Conservation (phyloP, 1,140 invertebrate genomes). For the Bilobella aurantiaca region DNA sequence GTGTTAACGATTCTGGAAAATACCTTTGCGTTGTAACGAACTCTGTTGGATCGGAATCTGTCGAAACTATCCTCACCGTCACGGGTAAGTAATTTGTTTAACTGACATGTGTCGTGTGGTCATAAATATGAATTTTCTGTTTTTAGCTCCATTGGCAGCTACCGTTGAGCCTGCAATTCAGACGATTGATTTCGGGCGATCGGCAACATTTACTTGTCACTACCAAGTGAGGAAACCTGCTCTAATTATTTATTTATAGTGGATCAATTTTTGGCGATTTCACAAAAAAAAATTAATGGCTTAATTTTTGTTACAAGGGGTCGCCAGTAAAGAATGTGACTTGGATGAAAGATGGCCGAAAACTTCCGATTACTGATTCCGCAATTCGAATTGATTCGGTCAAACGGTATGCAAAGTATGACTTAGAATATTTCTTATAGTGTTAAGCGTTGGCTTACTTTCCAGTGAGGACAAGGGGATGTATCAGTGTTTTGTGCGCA, state of each 20-base stretch:
- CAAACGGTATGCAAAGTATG: constrained; percentile 48
- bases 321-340: constrained; percentile 77
- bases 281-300: background rate
- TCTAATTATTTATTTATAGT: background rate
- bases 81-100: constrained; percentile 49
- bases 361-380: constrained; percentile 57
- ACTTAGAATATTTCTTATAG: background rate
- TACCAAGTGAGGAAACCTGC: constrained; percentile 47
- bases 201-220: constrained; percentile 78
- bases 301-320: constrained; percentile 42
- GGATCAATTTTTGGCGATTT: background rate
- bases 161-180: constrained; percentile 79
- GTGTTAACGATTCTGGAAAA: constrained; percentile 83
- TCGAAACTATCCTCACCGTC: constrained; percentile 82
- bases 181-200: constrained; percentile 81
- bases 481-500: constrained; percentile 92
- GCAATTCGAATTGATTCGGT: constrained; percentile 76
- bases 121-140: constrained; percentile 18
- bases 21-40: constrained; percentile 88
- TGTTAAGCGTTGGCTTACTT: background rate
- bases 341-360: constrained; percentile 87
- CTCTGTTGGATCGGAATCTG: constrained; percentile 80
- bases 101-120: background rate
- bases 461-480: constrained; percentile 77
- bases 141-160: constrained; percentile 65